These are phyloP conservation scores for Hydraecia micacea DNA, from an alignment of 2,888 invertebrate species.

Conservation along the genomic window DNA sequence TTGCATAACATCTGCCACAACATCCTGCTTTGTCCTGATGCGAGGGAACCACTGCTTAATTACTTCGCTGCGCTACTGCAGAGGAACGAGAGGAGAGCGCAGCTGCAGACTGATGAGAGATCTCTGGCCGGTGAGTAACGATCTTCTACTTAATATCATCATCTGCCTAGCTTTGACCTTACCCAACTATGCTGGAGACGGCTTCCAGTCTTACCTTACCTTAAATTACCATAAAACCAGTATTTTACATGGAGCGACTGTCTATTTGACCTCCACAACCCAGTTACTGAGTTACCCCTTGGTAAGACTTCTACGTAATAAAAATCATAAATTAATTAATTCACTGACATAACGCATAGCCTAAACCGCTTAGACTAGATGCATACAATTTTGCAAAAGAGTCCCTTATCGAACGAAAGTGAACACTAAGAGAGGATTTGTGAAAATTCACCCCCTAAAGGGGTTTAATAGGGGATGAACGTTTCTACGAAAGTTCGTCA, in stretches of 20 bases:
- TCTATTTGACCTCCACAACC: not conserved
- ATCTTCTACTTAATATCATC: not conserved
- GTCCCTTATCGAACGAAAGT: too few species aligned
- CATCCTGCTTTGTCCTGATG: constrained; percentile 94
- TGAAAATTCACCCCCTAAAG: not conserved
- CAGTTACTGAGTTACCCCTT: not conserved
- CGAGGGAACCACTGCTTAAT: constrained; percentile 94
- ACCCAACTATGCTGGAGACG: not conserved
- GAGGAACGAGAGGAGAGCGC: constrained; percentile 96
- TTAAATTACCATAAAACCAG: not conserved
- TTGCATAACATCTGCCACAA: constrained; percentile 96
- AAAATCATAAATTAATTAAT: not conserved
- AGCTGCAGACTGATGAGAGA: constrained; percentile 97
- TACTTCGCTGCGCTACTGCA: constrained; percentile 95
- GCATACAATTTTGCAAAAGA: too few species aligned
- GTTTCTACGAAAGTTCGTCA: not conserved
- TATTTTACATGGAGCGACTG: not conserved
- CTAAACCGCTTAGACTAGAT: not conserved
- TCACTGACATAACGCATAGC: not conserved
- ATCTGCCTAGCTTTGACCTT: too few species aligned
- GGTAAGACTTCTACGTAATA: not conserved
- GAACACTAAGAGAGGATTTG: not conserved
- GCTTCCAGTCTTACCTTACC: not conserved
- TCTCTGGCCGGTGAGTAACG: constrained; percentile 92
- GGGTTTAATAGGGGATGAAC: not conserved